Evolutionary conservation across 2,888 invertebrate species (phyloP), one percentile per base, ranked within the genome.

Genomic region (Platycheirus rosarum): DNA sequence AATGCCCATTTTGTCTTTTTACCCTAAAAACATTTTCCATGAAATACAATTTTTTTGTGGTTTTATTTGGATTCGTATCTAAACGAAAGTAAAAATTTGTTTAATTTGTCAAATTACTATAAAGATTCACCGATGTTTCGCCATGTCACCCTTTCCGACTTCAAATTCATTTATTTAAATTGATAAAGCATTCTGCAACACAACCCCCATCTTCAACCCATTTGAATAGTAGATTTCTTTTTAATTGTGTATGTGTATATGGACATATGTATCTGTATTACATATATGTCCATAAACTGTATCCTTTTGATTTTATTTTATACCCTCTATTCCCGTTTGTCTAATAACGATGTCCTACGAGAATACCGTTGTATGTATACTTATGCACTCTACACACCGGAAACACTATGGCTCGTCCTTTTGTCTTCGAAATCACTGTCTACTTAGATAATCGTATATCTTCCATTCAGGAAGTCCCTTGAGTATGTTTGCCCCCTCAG

Each of bases 291-390:
- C 44, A 18, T 8, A 14, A 46, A 46, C 16, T 46, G 8, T 26
- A n/a, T 20, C n/a, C 20, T 23, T 20, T 20, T 49, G 32, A 16
- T 32, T 53, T 35, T 35, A 11, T 53, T 46, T 46, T 6, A 23
- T 46, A 11, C 11, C 46, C 20, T 11, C 11, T 18, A 7, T 23
- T 11, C 20, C 46, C 6, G 48, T 23, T 57, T 14, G 13, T 11
- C 6, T 18, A 14, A 48, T 63, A 14, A 35, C 48, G 37, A 63
- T 63, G 63, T 63, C 48, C 63, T 48, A 37, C 32, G 48, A 63
- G 20, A n/a, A 40, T 23, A 2, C n/a, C n/a, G n/a, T n/a, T n/a
- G n/a, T n/a, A n/a, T n/a, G n/a, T 55, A 35, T 6, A 37, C 3
- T 23, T 1, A 23, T 13, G 9, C 13, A 37, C 44, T 13, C n/a